Base-by-base conservation (phyloP, 2,797 vertebrate species). In the Sebastiscus albofasciatus region DNA sequence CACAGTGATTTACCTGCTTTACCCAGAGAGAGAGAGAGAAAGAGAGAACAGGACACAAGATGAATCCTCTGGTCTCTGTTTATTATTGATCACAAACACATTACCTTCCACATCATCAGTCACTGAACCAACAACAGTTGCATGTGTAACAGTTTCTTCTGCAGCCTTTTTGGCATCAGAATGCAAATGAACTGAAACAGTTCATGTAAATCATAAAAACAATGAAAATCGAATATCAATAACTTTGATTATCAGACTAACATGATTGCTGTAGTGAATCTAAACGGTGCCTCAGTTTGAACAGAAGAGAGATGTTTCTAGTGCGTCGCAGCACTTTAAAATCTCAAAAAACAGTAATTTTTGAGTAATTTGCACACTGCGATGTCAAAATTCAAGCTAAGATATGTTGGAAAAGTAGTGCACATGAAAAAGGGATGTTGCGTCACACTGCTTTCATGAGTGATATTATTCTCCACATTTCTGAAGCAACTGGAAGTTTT, bases 1-100 rank as follows among this genome's bases (percentile, higher is more conserved):
- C 42, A n/a, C n/a, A 62, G 54, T 55, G 6, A 56, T 22, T 5
- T 20, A 2, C 39, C 39, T 42, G 39, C 39, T 42, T 42, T 42
- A 42, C 13, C 39, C 39, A 42, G 39, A 42, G 39, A 6, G 1
- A 66, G 8, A 69, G 4, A 14, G 18, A 52, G 16, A 14, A 59
- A 6, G 0, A 66, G 18, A 52, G n/a, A 14, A 67, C 10, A 67
- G 0, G 36, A 67, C 55, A 68, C 49, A 34, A 3, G 5, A 6
- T 77, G 22, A 72, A 34, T 82, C 60, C 66, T 54, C 42, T 46
- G 5, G 49, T 69, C 26, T 80, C 5, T n/a, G 22, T 91, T 89
- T 87, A 81, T 89, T 87, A 82, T 9, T 72, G 55, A 76, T 77
- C 67, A 88, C 77, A 74, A 72, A 82, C 78, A 89, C 71, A 69